A percentile compares a stretch with the other conserved stretches of the same genome.
Conservation (phyloP, 2,797 vertebrate genomes). For the Helostoma temminkii region DNA sequence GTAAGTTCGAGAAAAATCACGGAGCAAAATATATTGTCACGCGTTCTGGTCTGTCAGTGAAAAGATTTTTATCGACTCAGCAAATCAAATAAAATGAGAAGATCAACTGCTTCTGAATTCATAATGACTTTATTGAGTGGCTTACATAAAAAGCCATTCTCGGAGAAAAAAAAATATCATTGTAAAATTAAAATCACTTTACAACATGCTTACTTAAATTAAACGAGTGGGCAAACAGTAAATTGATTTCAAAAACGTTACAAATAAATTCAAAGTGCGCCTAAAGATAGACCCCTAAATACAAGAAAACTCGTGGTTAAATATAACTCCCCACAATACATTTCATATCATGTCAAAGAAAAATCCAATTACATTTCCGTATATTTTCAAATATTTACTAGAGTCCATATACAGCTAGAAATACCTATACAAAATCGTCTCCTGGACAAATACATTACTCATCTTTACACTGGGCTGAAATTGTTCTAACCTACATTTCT, state of each 20-base stretch:
- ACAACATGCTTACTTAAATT: conserved; percentile 99
- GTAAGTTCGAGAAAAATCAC: not conserved
- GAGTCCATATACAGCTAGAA: conserved; percentile 98
- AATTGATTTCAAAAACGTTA: conserved; percentile 92
- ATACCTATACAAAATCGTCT: conserved; percentile 99
- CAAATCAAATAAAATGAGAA: conserved; percentile 75
- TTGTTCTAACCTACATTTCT: conserved; percentile 91
- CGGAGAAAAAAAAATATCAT: conserved; percentile 74
- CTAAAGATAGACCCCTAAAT: conserved; percentile 90
- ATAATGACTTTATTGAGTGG: conserved; percentile 88
- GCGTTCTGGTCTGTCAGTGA: not conserved
- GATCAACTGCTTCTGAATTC: conserved; percentile 79
- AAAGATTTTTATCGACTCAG: conserved; percentile 59
- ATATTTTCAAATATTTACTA: conserved; percentile 99
- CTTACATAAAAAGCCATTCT: conserved; percentile 89
- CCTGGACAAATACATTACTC: conserved; percentile 94
- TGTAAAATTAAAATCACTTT: conserved; percentile 95
- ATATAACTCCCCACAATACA: conserved; percentile 91
- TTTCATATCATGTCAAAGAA: conserved; percentile 87
- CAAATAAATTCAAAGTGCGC: conserved; percentile 94
- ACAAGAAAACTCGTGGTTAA: conserved; percentile 91
- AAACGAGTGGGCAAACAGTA: conserved; percentile 94
- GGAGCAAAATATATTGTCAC: not conserved
- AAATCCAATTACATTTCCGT: conserved; percentile 93
- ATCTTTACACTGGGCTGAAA: conserved; percentile 89